Conservation (phyloP, 2,113 vertebrate genomes). For the Sclerurus mexicanus region DNA sequence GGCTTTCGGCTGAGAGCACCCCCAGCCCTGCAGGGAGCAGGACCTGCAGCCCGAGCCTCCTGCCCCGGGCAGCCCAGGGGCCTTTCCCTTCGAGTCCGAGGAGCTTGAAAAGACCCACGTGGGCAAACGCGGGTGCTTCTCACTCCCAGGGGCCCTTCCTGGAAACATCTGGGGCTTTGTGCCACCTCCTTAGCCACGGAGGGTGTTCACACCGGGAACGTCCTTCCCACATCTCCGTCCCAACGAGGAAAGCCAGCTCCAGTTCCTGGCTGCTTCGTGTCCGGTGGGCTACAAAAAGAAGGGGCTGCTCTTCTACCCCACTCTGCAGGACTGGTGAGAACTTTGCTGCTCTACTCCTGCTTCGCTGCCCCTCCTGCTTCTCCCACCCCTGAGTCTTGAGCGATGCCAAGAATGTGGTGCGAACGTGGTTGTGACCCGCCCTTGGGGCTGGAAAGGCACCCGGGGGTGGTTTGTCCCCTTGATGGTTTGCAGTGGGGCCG, state of each 20-base stretch:
- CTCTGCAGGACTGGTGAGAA: not conserved
- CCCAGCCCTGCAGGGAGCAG: not conserved
- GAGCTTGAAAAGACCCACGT: not conserved
- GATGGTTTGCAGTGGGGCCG: not conserved
- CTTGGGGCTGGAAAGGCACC: not conserved
- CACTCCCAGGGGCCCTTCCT: not conserved
- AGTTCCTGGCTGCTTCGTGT: not conserved
- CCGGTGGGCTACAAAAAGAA: not conserved
- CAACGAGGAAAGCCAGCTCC: fast-evolving
- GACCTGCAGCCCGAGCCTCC: not conserved
- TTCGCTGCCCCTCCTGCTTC: not conserved
- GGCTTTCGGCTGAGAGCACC: not conserved
- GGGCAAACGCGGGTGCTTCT: not conserved
- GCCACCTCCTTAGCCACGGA: not conserved
- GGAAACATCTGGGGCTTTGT: not conserved
- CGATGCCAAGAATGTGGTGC: not conserved
- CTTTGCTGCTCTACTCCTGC: not conserved
- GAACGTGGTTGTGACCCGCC: fast-evolving
- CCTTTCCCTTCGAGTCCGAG: not conserved
- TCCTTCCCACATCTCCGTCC: not conserved
- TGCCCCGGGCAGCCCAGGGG: not conserved
- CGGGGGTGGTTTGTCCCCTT: no score
- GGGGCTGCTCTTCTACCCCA: not conserved
- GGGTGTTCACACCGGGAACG: not conserved
- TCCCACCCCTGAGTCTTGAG: not conserved